These are phyloP conservation scores for Pseudomyrmex flavicornis DNA, from an alignment of 1,140 invertebrate genomes.

Conservation along the genomic window DNA sequence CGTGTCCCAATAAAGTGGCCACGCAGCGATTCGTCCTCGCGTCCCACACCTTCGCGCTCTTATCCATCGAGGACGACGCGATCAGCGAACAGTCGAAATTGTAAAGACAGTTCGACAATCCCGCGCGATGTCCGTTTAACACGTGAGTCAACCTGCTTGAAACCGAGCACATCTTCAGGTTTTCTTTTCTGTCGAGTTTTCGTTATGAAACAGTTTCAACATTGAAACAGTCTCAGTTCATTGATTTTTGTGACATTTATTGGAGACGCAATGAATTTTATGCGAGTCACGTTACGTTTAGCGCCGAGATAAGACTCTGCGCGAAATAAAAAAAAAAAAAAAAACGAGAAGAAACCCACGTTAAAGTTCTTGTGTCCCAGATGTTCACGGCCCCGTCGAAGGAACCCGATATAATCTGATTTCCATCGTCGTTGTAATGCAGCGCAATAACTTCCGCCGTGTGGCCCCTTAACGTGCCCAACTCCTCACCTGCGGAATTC, in stretches of 20 bases:
- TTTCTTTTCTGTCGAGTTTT: no score
- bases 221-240: no score
- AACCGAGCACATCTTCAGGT: no score
- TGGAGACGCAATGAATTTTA: background rate
- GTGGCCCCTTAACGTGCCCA: conserved; percentile 88
- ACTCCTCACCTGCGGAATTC: conserved; percentile 85
- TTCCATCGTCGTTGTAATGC: conserved; percentile 89
- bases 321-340: no score
- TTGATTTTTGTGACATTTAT: background rate
- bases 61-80: conserved; percentile 90
- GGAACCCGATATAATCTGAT: conserved; percentile 90
- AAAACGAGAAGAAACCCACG: conserved; percentile 84
- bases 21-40: conserved; percentile 86
- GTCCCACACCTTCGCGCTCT: conserved; percentile 92
- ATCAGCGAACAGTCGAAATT: conserved; percentile 90
- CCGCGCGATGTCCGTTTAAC: conserved; percentile 89
- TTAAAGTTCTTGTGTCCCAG: conserved; percentile 90
- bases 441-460: conserved; percentile 90
- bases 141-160: conserved; percentile 86
- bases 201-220: no score
- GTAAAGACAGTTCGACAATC: conserved; percentile 91
- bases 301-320: no score
- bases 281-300: background rate
- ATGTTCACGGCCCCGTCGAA: conserved; percentile 91
- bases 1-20: conserved; percentile 88